phyloP scores from a whole-genome alignment of 2,797 vertebrate genomes.

The Odontamblyopus rebecca region DNA sequence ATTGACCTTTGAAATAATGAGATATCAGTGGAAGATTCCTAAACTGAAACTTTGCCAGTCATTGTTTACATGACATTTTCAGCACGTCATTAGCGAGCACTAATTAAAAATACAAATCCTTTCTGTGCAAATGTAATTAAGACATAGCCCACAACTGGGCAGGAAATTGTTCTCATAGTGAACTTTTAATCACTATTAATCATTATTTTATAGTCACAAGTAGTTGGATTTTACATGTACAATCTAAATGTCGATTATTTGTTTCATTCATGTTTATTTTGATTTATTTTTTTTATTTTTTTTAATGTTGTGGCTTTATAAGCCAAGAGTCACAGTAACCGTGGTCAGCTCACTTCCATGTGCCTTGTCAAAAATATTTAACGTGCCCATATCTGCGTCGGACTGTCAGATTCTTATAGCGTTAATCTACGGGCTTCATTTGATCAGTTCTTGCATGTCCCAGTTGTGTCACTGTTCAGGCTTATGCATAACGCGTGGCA shows the following conservation, averaged over 20 bases:
- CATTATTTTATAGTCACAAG: too few species aligned
- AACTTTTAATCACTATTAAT: neutral
- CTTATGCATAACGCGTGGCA: neutral
- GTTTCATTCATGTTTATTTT: too few species aligned
- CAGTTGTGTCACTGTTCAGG: slow-evolving; percentile 9
- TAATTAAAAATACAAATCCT: neutral
- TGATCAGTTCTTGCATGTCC: slow-evolving; percentile 10
- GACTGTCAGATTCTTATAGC: slow-evolving; percentile 9
- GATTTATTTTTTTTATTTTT: too few species aligned
- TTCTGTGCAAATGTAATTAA: neutral
- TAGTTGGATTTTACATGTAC: too few species aligned
- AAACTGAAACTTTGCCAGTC: slow-evolving; percentile 2
- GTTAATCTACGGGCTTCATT: slow-evolving; percentile 12
- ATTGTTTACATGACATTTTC: slow-evolving; percentile 12
- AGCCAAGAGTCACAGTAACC: neutral
- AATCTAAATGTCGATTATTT: too few species aligned
- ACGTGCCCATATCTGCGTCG: slow-evolving; percentile 22
- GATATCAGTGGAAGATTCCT: slow-evolving; percentile 1
- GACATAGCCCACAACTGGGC: neutral
- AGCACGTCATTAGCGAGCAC: neutral
- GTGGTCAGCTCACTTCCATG: slow-evolving; percentile 22
- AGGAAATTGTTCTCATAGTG: neutral
- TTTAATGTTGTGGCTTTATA: too few species aligned
- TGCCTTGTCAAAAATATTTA: slow-evolving; percentile 12
- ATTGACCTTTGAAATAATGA: slow-evolving; percentile 5